Evolutionary conservation across 30 jellyfish, hydroid and myxozoan species (phyloP).

Genomic region (Calvadosia cruxmelitensis): DNA sequence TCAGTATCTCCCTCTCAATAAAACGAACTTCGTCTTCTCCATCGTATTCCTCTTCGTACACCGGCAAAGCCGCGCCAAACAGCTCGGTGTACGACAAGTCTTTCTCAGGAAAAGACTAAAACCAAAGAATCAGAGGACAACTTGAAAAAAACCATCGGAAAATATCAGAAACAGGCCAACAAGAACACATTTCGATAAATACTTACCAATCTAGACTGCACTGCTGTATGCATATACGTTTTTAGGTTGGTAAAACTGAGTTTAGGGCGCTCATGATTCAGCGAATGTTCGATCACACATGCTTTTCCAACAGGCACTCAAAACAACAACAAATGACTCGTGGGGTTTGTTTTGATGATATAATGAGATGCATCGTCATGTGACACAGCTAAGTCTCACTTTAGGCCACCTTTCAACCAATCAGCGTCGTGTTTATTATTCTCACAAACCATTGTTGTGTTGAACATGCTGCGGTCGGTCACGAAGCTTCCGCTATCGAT

Average conservation of each 20-base stretch:
- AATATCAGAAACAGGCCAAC: neutral
- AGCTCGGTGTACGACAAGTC: constrained; percentile 70
- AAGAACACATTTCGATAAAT: neutral
- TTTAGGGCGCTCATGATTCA: neutral
- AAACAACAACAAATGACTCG: neutral
- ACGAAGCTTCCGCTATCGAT: too few species aligned
- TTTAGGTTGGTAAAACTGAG: neutral
- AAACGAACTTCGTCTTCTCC: constrained; percentile 18
- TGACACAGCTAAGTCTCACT: neutral
- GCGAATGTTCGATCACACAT: constrained; percentile 1
- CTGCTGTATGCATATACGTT: neutral
- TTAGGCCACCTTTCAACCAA: neutral
- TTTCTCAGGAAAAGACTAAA: constrained; percentile 29
- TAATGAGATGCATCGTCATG: neutral
- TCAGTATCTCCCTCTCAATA: too few species aligned
- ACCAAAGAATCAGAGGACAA: neutral
- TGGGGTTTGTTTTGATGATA: neutral
- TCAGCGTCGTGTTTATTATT: neutral
- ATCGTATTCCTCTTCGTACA: constrained; percentile 48
- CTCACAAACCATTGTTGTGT: neutral
- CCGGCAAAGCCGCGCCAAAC: constrained; percentile 72
- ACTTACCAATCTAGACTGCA: neutral
- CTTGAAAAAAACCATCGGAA: neutral
- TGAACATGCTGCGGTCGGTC: too few species aligned
- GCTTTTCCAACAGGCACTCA: neutral